Evolutionary conservation across 2,113 vertebrate species (phyloP), one percentile per base, ranked within the genome.

Genomic region (Perca fluviatilis): DNA sequence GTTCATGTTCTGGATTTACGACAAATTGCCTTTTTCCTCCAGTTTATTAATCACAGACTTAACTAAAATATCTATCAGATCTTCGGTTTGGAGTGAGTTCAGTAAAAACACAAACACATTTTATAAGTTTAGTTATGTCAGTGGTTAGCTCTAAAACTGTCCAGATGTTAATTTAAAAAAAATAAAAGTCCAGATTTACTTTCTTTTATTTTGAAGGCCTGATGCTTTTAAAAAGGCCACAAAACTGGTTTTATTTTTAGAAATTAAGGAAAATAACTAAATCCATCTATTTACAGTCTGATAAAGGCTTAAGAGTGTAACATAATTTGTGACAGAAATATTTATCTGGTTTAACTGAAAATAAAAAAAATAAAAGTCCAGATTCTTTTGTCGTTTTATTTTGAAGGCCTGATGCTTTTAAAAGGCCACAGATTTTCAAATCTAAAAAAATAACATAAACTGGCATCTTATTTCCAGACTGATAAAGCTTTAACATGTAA

Each of bases 161-260:
- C 15, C 6, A 18, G 57, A 30, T 15, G 56, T 27, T 21, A 0
- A 21, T 64, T 54, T 12, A 16, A 62, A 23, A 63, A 63, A 25
- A 63, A n/a, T 36, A 74, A 46, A 1, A 60, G 40, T 3, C 43
- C 63, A 25, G 46, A 19, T 67, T 47, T 49, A 1, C 19, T 50
- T 50, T 15, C 1, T 66, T 66, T 66, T 66, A 66, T 30, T 77
- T 66, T 66, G 25, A 71, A 71, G 60, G 66, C 73, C 72, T 1
- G 6, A n/a, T 49, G 15, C 0, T 10, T 36, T 30, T 1, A 47
- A 40, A 30, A 9, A 74, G 70, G 80, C 74, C 50, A 5, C 12
- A 53, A 57, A 46, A 19, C n/a, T 19, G 2, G 10, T 40, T 40
- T 33, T 8, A n/a, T 36, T 40, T 33, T 40, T 40, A 40, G 40